These are phyloP conservation scores for Shargacucullia verbasci DNA, from an alignment of 2,888 invertebrate genomes.

Conservation along the genomic window DNA sequence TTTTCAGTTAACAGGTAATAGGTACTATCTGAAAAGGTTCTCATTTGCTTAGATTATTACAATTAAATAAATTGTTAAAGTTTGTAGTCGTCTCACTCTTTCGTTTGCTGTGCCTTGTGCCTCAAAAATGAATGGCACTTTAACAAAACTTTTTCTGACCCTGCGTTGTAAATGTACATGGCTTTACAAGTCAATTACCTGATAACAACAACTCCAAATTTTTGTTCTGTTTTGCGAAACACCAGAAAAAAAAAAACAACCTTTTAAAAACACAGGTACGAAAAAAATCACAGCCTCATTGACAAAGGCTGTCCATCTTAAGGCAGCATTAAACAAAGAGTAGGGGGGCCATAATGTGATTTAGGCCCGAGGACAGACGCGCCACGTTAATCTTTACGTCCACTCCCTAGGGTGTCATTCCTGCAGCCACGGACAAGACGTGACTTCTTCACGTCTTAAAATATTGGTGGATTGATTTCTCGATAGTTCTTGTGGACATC, in stretches of 20 bases:
- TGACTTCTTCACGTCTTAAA: constrained; percentile 76
- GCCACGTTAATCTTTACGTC: constrained; percentile 81
- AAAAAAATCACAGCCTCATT: constrained; percentile 70
- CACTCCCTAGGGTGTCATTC: constrained; percentile 80
- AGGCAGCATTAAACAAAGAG: constrained; percentile 77
- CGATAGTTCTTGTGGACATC: constrained; percentile 23
- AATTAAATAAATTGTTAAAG: no score
- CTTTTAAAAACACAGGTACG: constrained; percentile 38
- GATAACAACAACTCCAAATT: no score
- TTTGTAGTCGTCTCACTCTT: no score
- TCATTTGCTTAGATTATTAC: no score
- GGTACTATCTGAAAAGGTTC: no score
- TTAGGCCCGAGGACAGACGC: constrained; percentile 82
- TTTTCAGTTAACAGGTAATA: no score
- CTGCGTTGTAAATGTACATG: no score
- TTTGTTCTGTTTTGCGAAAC: no score
- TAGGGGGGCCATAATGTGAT: constrained; percentile 81
- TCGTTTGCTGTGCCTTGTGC: no score
- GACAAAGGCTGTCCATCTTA: constrained; percentile 70
- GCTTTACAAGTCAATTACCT: no score
- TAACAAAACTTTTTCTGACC: no score
- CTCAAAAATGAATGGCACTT: no score
- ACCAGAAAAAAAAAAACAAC: constrained; percentile 24
- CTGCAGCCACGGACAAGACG: constrained; percentile 69
- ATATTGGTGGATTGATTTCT: constrained; percentile 69